Percentiles rank a stretch among this genome's conserved stretches.
phyloP scores from a whole-genome alignment of 2,888 invertebrate genomes.

The Dascillus cervinus region DNA sequence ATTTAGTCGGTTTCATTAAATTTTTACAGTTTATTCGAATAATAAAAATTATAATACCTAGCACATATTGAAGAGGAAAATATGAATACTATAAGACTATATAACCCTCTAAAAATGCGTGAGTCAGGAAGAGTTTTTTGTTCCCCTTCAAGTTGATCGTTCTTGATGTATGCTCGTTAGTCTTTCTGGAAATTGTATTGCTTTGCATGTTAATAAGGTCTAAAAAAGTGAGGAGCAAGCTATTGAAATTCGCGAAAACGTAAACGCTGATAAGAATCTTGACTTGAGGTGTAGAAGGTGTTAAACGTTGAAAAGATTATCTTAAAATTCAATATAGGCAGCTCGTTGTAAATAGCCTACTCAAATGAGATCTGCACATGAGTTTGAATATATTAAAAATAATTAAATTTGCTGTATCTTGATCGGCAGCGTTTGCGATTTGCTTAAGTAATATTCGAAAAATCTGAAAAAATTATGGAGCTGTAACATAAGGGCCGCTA shows the following conservation, averaged over 20 bases:
- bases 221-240: neutral
- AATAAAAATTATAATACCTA: too few relatives aligned
- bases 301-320: constrained; percentile 8
- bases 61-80: too few relatives aligned
- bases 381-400: constrained; percentile 22
- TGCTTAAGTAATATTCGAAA: neutral
- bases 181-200: neutral
- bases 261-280: neutral
- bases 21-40: too few relatives aligned
- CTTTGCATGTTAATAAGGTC: neutral
- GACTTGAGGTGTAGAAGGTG: neutral
- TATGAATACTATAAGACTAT: too few relatives aligned
- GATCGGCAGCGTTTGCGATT: neutral
- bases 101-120: too few relatives aligned
- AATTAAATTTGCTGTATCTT: neutral
- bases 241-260: neutral
- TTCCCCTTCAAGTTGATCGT: too few relatives aligned
- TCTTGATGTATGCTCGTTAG: too few relatives aligned
- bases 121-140: too few relatives aligned
- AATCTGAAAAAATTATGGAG: too few relatives aligned
- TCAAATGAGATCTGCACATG: constrained; percentile 21
- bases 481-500: too few relatives aligned
- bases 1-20: too few relatives aligned
- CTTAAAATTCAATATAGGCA: constrained; percentile 10
- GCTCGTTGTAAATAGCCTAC: constrained; percentile 7